phyloP scores from a whole-genome alignment of 2,888 invertebrate genomes.

The Campoplex nolae region DNA sequence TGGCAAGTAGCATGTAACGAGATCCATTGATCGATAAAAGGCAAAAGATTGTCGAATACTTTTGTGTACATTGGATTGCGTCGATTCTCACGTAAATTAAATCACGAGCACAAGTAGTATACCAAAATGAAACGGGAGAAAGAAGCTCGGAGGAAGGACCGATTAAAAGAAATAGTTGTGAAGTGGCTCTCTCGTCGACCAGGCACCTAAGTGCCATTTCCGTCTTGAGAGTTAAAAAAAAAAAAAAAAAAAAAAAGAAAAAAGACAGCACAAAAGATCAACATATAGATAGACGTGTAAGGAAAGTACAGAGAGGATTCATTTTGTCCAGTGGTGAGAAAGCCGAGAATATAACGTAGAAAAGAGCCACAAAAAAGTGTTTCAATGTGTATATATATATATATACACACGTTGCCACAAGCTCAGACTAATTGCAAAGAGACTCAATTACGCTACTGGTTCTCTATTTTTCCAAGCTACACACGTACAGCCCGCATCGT shows the following conservation, averaged over 20 bases:
- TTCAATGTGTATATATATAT: slow-evolving; percentile 64
- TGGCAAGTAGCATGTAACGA: neutral
- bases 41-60: neutral
- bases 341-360: slow-evolving; percentile 32
- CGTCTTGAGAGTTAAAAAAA: slow-evolving; percentile 66
- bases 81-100: slow-evolving; percentile 38
- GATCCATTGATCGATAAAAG: slow-evolving; percentile 12
- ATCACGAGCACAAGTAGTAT: slow-evolving; percentile 1
- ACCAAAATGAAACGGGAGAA: slow-evolving; percentile 37
- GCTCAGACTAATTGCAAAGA: slow-evolving; percentile 80
- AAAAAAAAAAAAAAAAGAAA: slow-evolving; percentile 65
- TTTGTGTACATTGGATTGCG: slow-evolving; percentile 28
- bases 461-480: slow-evolving; percentile 79
- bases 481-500: slow-evolving; percentile 75
- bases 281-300: slow-evolving; percentile 29
- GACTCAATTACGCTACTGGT: slow-evolving; percentile 80
- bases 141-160: slow-evolving; percentile 38
- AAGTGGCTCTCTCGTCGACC: slow-evolving; percentile 52
- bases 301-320: neutral
- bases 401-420: slow-evolving; percentile 58
- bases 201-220: slow-evolving; percentile 69
- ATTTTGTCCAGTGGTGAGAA: slow-evolving; percentile 28
- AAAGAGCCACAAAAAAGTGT: slow-evolving; percentile 52
- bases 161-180: slow-evolving; percentile 63
- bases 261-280: slow-evolving; percentile 64